Evolutionary conservation across 2,797 vertebrate genomes (phyloP).

Genomic region (Mormyrus hasselquistii): DNA sequence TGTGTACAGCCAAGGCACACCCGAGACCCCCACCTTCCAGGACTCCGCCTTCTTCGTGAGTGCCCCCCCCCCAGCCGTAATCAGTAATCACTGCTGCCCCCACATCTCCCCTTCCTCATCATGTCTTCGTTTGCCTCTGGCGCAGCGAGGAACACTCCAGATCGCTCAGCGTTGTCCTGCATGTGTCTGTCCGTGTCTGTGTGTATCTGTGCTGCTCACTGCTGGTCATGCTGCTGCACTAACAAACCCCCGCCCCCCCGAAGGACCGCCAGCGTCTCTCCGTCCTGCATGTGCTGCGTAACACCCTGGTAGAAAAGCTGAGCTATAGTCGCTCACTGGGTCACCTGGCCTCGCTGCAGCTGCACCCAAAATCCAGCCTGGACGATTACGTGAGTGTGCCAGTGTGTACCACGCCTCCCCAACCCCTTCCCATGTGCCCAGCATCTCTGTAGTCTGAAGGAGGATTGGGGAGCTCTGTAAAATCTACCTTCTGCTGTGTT

Average conservation of each 20-base stretch:
- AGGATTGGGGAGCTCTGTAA: not conserved
- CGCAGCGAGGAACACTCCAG: not conserved
- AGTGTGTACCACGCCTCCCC: constrained; percentile 17
- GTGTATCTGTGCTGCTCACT: not conserved
- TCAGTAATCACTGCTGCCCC: not conserved
- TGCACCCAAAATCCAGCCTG: constrained; percentile 83
- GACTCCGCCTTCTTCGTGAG: constrained; percentile 96
- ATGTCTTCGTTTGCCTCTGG: not conserved
- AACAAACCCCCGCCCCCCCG: constrained; percentile 28
- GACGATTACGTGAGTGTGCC: constrained; percentile 90
- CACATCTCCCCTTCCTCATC: not conserved
- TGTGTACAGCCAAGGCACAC: constrained; percentile 93
- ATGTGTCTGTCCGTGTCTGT: constrained; percentile 9
- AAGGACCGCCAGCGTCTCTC: constrained; percentile 78
- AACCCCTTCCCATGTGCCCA: not conserved
- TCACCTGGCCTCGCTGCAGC: constrained; percentile 87
- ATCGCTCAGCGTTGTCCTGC: not conserved
- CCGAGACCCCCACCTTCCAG: constrained; percentile 91
- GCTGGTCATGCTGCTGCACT: not conserved
- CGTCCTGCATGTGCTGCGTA: constrained; percentile 85
- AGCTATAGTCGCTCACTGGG: constrained; percentile 89
- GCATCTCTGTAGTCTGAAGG: not conserved
- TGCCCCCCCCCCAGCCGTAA: constrained; percentile 27
- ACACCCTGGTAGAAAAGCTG: constrained; percentile 90
- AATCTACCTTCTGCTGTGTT: not conserved